Conservation (phyloP, 2,113 vertebrate genomes). For the Nyctereutes procyonoides region DNA sequence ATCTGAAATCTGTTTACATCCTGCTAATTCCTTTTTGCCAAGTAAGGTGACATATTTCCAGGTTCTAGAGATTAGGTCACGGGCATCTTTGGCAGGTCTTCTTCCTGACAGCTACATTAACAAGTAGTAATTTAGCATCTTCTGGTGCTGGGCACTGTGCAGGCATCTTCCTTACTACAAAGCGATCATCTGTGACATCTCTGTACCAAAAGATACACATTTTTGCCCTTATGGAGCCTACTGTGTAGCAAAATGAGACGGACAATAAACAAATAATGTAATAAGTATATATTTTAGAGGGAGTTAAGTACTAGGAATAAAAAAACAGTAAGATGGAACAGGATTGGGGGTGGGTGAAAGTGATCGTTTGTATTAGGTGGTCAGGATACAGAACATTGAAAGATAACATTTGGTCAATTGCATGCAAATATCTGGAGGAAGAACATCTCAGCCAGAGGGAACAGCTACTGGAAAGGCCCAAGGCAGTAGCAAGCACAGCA, state of each 20-base stretch:
- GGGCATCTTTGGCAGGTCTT: neutral
- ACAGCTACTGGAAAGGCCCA: neutral
- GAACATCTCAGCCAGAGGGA: neutral
- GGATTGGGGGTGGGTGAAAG: neutral
- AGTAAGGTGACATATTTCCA: neutral
- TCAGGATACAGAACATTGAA: neutral
- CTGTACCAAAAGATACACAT: neutral
- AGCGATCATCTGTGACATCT: neutral
- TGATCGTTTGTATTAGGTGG: neutral
- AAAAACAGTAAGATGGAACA: neutral
- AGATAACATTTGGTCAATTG: neutral
- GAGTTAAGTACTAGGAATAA: neutral
- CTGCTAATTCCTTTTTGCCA: neutral
- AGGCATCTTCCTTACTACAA: neutral
- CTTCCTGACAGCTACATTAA: neutral
- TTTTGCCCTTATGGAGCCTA: neutral
- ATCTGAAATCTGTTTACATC: neutral
- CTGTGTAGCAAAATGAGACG: neutral
- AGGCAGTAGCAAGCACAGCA: neutral
- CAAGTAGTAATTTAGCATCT: neutral
- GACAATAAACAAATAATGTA: neutral
- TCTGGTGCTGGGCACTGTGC: neutral
- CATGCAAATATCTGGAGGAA: neutral
- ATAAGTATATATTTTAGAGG: neutral
- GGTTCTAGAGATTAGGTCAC: neutral